Evolutionary conservation across 2,888 invertebrate genomes (phyloP), one percentile per base, ranked within the genome.

Genomic region (Drosophila niveifrons): DNA sequence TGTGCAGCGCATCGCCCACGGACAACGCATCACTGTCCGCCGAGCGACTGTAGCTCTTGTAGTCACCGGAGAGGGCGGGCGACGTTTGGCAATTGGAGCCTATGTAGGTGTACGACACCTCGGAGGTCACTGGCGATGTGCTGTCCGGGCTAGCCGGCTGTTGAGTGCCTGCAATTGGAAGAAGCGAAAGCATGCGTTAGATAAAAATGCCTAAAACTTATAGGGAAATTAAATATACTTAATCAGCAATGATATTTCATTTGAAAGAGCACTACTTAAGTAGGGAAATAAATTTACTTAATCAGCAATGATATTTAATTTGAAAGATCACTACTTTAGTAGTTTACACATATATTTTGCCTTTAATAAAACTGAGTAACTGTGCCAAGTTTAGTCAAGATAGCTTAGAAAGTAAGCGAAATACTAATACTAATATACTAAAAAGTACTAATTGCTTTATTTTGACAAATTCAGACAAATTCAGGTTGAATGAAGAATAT

Each of bases 81-180:
- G 92, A 90, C 23, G 92, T 90, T 82, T 92, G 91, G 79, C 91
- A 90, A 66, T 91, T 91, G 71, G 91, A 92, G 50, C 91, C 91
- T 50, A 92, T 91, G 63, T 92, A 91, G 18, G 92, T 92, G 67
- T 94, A 94, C 0, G 95, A 95, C 0, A 96, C 92, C 84, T 96
- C 96, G 0, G 96, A 96, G 63, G 95, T 94, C n/a, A 96, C 95
- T 2, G 97, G 96, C 51, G 97, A 97, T 10, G 97, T 97, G 85
- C 97, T 97, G 90, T 97, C 97, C 0, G 97, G 97, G 87, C 96
- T 96, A 11, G 96, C 95, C 91, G 95, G 95, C 89, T 96, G 96
- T 36, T 95, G 93, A 41, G 91, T 80, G 90, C 91, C 94, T 94
- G 89, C 61, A 93, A 86, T n/a, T 28, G 11, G 18, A 47, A n/a